Evolutionary conservation across 2,797 vertebrate genomes (phyloP).

Genomic region (Rhincodon typus): DNA sequence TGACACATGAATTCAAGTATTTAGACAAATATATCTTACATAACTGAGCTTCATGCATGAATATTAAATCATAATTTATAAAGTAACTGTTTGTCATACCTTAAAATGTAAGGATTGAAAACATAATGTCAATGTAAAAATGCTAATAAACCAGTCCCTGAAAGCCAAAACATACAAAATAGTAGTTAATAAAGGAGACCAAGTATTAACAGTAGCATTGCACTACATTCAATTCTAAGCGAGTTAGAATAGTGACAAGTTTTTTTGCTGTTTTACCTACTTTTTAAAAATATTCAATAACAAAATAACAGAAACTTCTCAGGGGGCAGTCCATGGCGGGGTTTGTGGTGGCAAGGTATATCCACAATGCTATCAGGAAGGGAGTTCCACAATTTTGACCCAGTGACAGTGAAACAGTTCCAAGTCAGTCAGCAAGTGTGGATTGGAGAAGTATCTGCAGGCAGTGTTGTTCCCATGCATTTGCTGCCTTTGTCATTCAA

Average conservation of each 20-base stretch:
- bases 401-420: no score
- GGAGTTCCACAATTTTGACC: no score
- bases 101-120: background rate
- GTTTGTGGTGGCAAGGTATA: no score
- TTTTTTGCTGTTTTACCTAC: background rate
- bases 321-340: no score
- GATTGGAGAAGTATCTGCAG: no score
- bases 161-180: background rate
- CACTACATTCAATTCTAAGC: background rate
- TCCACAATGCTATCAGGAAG: no score
- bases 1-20: background rate
- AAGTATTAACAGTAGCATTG: background rate
- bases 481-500: no score
- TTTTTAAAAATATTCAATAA: no score
- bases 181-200: background rate
- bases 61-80: background rate
- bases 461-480: no score
- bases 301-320: no score
- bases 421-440: no score
- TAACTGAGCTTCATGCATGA: background rate
- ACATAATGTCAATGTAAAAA: background rate
- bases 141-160: background rate
- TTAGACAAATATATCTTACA: background rate
- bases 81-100: background rate
- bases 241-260: background rate